Percentiles rank a stretch among this genome's conserved stretches.
These are phyloP conservation scores for Eufriesea mexicana DNA, from an alignment of 1,140 invertebrate species.

Conservation along the genomic window DNA sequence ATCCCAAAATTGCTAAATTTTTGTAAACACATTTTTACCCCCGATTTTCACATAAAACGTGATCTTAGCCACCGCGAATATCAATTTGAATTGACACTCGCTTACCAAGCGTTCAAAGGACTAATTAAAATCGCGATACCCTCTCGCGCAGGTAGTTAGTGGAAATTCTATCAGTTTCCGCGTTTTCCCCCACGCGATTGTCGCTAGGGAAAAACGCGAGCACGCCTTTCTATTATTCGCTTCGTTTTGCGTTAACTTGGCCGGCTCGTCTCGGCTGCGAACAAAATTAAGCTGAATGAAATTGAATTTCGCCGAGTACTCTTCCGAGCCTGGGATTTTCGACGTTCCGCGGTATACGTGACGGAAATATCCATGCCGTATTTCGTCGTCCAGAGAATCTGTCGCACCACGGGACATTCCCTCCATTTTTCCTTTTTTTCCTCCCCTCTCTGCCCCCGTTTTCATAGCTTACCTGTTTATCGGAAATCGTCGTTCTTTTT, in stretches of 20 bases:
- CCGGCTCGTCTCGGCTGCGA: background rate
- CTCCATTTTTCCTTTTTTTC: background rate
- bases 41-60: no score
- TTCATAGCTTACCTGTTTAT: background rate
- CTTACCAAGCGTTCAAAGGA: background rate
- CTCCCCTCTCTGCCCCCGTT: no score
- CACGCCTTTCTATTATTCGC: background rate
- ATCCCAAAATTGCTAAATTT: no score
- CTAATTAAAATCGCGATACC: background rate
- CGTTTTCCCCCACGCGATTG: background rate
- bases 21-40: no score
- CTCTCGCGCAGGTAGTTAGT: background rate
- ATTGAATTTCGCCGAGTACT: constrained; percentile 8
- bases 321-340: background rate
- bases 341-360: background rate
- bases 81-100: background rate
- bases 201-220: background rate
- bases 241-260: constrained; percentile 7
- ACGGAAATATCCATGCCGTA: background rate
- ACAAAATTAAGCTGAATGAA: constrained; percentile 19
- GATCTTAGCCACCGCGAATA: background rate
- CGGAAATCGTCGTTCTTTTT: background rate
- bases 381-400: background rate
- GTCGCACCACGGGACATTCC: background rate
- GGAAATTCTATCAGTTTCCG: background rate